A percentile compares a stretch with the other conserved stretches of the same genome.
Evolutionary conservation across 2,888 invertebrate genomes (phyloP).

Genomic region (Lepidocyrtoides sp.): DNA sequence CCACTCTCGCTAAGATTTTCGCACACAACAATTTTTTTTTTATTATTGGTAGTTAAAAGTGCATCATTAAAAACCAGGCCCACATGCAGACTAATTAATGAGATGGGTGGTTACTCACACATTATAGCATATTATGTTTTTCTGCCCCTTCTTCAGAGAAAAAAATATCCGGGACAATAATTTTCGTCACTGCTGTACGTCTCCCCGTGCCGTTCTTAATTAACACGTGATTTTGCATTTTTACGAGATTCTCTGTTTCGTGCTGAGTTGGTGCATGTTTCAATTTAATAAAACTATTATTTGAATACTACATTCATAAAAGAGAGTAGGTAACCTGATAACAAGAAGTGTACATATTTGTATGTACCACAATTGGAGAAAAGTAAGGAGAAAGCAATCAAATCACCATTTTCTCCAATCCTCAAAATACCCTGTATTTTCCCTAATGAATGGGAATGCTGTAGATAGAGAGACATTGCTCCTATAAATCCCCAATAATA

Average conservation of each 20-base stretch:
- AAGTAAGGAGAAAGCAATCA: constrained; percentile 18
- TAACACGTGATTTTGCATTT: constrained; percentile 69
- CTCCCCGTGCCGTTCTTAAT: constrained; percentile 43
- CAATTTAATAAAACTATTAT: no score
- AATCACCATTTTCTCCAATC: constrained; percentile 19
- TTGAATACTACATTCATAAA: neutral
- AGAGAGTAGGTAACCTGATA: neutral
- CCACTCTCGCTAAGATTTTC: neutral
- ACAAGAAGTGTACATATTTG: neutral
- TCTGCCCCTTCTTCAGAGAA: no score
- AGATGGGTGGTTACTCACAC: neutral
- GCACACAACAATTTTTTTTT: no score
- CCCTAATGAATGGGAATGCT: constrained; percentile 62
- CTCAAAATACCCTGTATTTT: constrained; percentile 69
- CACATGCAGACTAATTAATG: constrained; percentile 46
- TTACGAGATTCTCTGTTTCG: constrained; percentile 61
- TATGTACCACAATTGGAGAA: neutral
- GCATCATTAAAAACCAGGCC: constrained; percentile 16
- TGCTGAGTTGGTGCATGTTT: neutral
- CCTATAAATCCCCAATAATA: constrained; percentile 41
- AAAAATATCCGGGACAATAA: constrained; percentile 25
- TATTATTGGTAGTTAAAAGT: neutral
- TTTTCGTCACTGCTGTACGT: neutral
- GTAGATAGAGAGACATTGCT: constrained; percentile 12
- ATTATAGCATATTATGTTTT: neutral